Percentiles rank a stretch among this genome's conserved stretches.
Evolutionary conservation across 2,113 vertebrate genomes (phyloP).

Genomic region (Ptilorrhoa leucosticta): DNA sequence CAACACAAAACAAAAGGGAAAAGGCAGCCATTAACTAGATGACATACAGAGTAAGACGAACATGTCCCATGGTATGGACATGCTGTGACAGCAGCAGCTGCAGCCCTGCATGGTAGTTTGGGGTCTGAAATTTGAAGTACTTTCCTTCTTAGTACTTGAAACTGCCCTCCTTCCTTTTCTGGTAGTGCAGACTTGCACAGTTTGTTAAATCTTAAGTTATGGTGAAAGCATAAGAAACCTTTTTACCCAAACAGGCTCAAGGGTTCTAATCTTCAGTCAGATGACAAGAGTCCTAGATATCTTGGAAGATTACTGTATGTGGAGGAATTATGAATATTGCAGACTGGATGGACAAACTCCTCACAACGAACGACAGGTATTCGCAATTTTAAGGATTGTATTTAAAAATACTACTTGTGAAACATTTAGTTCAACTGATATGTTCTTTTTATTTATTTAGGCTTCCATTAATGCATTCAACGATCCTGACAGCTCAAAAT

Average conservation of each 20-base stretch:
- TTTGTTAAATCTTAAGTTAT: background rate
- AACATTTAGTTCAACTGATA: background rate
- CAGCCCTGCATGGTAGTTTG: background rate
- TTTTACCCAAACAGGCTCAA: slow-evolving; percentile 78
- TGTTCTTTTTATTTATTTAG: slow-evolving; percentile 55
- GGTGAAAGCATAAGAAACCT: background rate
- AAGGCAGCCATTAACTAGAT: background rate
- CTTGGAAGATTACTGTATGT: slow-evolving; percentile 99
- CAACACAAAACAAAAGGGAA: background rate
- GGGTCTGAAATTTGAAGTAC: rapidly evolving
- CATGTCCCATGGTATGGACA: background rate
- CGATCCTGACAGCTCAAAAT: slow-evolving; percentile 90
- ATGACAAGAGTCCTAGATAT: slow-evolving; percentile 98
- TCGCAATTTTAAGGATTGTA: background rate
- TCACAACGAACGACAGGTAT: slow-evolving; percentile 95
- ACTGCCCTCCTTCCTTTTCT: background rate
- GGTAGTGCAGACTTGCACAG: background rate
- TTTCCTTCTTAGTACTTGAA: background rate
- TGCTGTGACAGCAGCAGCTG: background rate
- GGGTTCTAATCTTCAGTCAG: slow-evolving; percentile 96
- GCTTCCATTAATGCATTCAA: slow-evolving; percentile 93
- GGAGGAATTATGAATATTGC: slow-evolving; percentile 93
- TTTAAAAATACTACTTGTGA: background rate
- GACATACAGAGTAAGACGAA: background rate
- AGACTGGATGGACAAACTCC: slow-evolving; percentile 95